Conservation (phyloP, 1,140 invertebrate genomes). For the Philotrypesis tridentata region DNA sequence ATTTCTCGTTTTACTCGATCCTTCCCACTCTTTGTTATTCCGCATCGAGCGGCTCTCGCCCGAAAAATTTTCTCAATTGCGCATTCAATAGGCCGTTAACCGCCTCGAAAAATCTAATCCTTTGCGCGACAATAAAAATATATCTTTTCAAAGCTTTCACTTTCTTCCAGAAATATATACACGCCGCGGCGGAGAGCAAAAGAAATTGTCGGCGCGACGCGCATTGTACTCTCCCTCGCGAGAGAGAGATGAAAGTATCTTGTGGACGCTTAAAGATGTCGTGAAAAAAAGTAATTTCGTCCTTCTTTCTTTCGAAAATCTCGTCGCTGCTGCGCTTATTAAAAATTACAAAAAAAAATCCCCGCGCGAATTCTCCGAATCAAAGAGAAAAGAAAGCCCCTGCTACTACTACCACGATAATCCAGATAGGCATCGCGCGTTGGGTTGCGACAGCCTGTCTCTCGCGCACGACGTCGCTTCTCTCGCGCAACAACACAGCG, state of each 20-base stretch:
- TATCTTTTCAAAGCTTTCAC: background rate
- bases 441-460: constrained; percentile 32
- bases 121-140: background rate
- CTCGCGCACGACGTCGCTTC: background rate
- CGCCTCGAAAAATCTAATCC: background rate
- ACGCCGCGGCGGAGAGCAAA: no score
- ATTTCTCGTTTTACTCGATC: background rate
- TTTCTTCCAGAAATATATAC: background rate
- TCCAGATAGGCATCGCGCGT: constrained; percentile 12
- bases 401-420: no score
- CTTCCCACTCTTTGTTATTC: no score
- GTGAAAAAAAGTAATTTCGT: background rate
- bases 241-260: no score
- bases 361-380: background rate
- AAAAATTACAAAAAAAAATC: background rate
- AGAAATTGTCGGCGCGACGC: no score
- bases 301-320: no score
- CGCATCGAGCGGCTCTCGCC: no score
- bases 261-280: no score
- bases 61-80: background rate
- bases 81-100: background rate
- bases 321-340: background rate
- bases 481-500: constrained; percentile 4
- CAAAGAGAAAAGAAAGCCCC: constrained; percentile 23
- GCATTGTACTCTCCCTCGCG: no score